Evolutionary conservation across 2,113 vertebrate genomes (phyloP), one percentile per base, ranked within the genome.

Genomic region (Myxocyprinus asiaticus): DNA sequence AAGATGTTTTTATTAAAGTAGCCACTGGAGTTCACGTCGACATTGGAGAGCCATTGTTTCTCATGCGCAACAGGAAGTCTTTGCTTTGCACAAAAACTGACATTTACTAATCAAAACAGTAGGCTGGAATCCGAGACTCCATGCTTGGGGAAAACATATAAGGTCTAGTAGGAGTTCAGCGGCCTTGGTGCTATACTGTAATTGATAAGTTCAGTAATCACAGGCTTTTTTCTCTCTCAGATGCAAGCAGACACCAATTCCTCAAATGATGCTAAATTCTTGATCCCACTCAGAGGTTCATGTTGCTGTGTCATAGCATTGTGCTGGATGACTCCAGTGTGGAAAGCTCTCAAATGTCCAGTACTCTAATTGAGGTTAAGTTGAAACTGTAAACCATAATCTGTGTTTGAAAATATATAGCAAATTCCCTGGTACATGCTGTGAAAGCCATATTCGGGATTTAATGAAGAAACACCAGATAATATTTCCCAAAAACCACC

Each of bases 371-470:
- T 84, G 85, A 88, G 83, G 85, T 82, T 81, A 82, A 86, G 69
- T 33, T 81, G 85, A 86, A 89, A 89, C 84, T 61, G 50, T 86
- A 89, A 78, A 86, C 85, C 72, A 71, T 89, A 86, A 88, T 88
- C 84, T 82, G 14, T 51, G 48, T 73, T 67, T 85, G 72, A 80
- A 81, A 83, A 76, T 79, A 69, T 59, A 74, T 17, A 43, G 67
- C 51, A 48, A 51, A 61, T 55, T 45, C 68, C 66, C 33, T 63
- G 22, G 22, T 33, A 33, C 22, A 33, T 33, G 22, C 22, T 33
- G 22, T 68, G 43, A 73, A 78, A 76, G 65, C 56, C 69, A 62
- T 78, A 68, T 74, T 61, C 59, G 65, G 67, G 68, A 68, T 79
- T 81, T 79, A 86, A 80, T 74, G 71, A 81, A 76, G 78, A 77